phyloP scores from a whole-genome alignment of 2,888 invertebrate species.

The Oligia strigilis region DNA sequence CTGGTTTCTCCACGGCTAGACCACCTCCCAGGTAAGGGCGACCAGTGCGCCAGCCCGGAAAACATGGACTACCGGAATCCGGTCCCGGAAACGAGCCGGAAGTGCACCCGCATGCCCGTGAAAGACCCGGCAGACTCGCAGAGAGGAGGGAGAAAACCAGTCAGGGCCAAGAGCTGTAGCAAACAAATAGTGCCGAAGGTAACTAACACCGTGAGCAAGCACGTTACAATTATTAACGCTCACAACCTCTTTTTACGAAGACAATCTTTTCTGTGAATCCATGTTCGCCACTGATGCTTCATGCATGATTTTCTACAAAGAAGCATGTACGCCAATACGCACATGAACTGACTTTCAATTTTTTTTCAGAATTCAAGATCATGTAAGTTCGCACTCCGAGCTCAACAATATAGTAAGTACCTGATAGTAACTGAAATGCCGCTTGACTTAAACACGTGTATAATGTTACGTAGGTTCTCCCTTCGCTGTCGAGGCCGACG shows the following conservation, averaged over 20 bases:
- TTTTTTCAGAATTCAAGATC: constrained; percentile 75
- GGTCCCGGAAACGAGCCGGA: constrained; percentile 38
- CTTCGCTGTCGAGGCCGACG: constrained; percentile 67
- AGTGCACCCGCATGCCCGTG: constrained; percentile 16
- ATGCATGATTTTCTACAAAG: no score
- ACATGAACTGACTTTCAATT: neutral
- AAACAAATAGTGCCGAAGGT: constrained; percentile 20
- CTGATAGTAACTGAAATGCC: no score
- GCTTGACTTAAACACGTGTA: neutral
- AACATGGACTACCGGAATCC: constrained; percentile 49
- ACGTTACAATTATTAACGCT: neutral
- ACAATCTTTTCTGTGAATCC: neutral
- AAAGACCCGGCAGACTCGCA: neutral
- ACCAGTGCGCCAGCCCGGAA: constrained; percentile 51
- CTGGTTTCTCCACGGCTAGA: constrained; percentile 50
- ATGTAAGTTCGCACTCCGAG: constrained; percentile 68
- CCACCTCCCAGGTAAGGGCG: constrained; percentile 55
- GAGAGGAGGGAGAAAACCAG: constrained; percentile 11
- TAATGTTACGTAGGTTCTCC: constrained; percentile 55
- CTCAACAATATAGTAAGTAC: neutral
- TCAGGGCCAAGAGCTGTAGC: constrained; percentile 22
- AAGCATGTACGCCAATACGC: neutral
- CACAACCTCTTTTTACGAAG: neutral
- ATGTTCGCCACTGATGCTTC: no score
- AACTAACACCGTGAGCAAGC: neutral